These are phyloP conservation scores for Oryzias dopingdopingensis DNA, from an alignment of 2,797 vertebrate species.

Conservation along the genomic window DNA sequence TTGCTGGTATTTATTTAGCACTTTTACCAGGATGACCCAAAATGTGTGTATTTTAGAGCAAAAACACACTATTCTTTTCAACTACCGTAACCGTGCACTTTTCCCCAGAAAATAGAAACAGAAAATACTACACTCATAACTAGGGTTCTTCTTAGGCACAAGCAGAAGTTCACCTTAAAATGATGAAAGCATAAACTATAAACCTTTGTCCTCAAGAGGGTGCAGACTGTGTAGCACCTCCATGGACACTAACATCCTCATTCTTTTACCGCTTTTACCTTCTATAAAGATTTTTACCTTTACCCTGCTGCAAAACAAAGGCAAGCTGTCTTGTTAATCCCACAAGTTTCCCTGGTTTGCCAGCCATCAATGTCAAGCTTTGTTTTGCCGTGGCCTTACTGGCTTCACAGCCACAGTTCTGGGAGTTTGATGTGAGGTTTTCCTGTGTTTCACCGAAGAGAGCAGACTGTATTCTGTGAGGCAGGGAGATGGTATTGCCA, in stretches of 20 bases:
- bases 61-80: neutral
- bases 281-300: conserved; percentile 26
- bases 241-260: neutral
- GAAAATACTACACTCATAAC: conserved; percentile 6
- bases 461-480: conserved; percentile 13
- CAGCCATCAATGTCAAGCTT: conserved; percentile 32
- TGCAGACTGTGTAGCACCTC: neutral
- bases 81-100: neutral
- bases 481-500: conserved; percentile 4
- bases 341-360: conserved; percentile 25
- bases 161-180: conserved; percentile 6
- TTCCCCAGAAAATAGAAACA: neutral
- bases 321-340: conserved; percentile 30
- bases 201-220: neutral
- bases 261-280: conserved; percentile 5
- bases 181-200: neutral
- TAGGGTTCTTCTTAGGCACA: neutral
- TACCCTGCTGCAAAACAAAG: conserved; percentile 25
- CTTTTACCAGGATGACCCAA: no score
- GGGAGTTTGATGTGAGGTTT: conserved; percentile 27
- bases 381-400: conserved; percentile 8
- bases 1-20: no score
- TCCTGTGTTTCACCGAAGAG: conserved; percentile 15
- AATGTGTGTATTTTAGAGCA: no score
- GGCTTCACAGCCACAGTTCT: conserved; percentile 7